Base-by-base conservation (phyloP, 2,888 invertebrate genomes). In the Flexamia atlantica region DNA sequence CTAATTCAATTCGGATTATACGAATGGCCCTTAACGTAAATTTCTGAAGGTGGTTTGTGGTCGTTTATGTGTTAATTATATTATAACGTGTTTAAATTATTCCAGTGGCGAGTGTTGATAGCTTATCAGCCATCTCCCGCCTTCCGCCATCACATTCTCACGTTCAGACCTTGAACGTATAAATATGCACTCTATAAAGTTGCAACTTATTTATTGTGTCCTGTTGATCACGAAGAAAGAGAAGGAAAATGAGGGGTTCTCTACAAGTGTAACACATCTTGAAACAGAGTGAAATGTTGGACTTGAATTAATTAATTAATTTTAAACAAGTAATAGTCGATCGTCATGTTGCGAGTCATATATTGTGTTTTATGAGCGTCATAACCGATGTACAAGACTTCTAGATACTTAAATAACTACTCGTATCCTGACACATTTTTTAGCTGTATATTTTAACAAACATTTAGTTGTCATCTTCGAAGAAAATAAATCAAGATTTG, bases 41-140 rank as follows among this genome's bases (percentile, higher is more conserved):
- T 17, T 23, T 53, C 9, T 30, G 10, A 64, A 28, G 28, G 64
- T 64, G 64, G 64, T 30, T 30, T 5, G 28, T 64, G 30, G 64
- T 64, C 64, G 64, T 64, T 64, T 28, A 64, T 30, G 64, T 64
- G 64, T 64, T 64, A 25, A 64, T 64, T 64, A 64, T 64, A 64
- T 64, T 25, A 64, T 20, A 9, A 23, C 25, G 3, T 28, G 64
- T 64, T 64, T 57, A 28, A 25, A 28, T 64, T 64, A 64, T 64
- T 64, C 64, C 64, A 46, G 64, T 30, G 25, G 28, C 64, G 64
- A 64, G 64, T 23, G 57, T 23, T 57, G 20, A 57, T 57, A 57
- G 57, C 57, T 57, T 57, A 57, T 57, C 57, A 36, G 36, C 4
- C 9, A 36, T 36, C 36, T 36, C 36, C 36, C 4, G 36, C 36